Evolutionary conservation across 1,140 invertebrate genomes (phyloP), one percentile per base, ranked within the genome.

Genomic region (Plectrocnemia conspersa): DNA sequence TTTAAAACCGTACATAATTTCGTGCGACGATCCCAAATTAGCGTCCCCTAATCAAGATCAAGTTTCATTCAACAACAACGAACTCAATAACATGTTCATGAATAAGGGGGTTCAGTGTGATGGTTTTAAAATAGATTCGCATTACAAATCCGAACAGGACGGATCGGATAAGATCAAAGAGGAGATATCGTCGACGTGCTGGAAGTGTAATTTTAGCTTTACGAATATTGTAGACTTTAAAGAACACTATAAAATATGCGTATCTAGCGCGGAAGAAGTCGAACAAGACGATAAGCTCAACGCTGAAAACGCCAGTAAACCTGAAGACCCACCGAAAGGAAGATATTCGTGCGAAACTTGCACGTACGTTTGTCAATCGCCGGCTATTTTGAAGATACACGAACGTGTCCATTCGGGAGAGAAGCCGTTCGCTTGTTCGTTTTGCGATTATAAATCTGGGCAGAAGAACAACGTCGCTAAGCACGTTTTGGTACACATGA

Each of bases 381-480:
- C 73, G 1, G 74, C 74, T 62, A 84, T 86, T 16, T 74, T 86
- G 33, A 84, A 85, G 66, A 89, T 89, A 56, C 79, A 82, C 53
- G 78, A 80, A 61, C 66, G 79, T 1, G 80, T 77, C 0, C 80
- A 82, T 36, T 78, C 79, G 0, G 80, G 80, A 0, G 79, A 80
- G 19, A 75, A 79, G 54, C 79, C 79, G 0, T 82, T 80, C 22
- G 72, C 77, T 0, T 82, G 80, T 55, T 80, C 79, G 0, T 75
- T 85, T n/a, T 89, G 86, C 61, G 82, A 72, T 58, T 76, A 88
- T 62, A 79, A 84, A 60, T 89, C 89, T 48, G 88, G 86, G 1
- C 81, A 88, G 16, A 84, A 86, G 64, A 84, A 86, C 55, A 84
- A 86, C 58, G 77, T 86, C 2, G 85, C 84, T 50, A 86, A 84